Conservation (phyloP, 1,140 invertebrate genomes). For the Heliothis subflexa region DNA sequence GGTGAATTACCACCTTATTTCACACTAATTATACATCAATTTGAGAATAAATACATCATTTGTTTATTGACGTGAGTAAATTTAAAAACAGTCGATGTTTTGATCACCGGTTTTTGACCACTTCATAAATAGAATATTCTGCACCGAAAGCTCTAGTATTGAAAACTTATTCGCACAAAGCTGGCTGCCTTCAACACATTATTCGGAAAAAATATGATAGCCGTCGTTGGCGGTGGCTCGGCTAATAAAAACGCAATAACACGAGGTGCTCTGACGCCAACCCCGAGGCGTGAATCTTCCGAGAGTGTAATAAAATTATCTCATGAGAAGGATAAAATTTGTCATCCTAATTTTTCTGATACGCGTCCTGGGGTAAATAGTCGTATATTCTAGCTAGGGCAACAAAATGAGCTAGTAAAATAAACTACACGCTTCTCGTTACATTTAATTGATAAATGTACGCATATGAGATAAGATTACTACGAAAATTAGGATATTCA, state of each 20-base stretch:
- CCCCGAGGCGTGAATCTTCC: constrained; percentile 73
- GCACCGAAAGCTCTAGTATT: constrained; percentile 56
- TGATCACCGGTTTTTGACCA: background rate
- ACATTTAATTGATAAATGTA: background rate
- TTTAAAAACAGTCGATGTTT: background rate
- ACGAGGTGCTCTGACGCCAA: constrained; percentile 62
- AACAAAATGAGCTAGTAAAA: constrained; percentile 13
- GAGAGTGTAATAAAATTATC: constrained; percentile 79
- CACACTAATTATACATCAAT: constrained; percentile 12
- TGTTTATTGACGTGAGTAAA: background rate
- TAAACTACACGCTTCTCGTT: background rate
- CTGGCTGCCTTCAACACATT: constrained; percentile 70
- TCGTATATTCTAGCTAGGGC: constrained; percentile 32
- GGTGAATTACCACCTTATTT: constrained; percentile 5
- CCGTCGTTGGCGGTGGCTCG: constrained; percentile 64
- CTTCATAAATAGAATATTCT: constrained; percentile 29
- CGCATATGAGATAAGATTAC: background rate
- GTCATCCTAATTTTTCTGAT: constrained; percentile 70
- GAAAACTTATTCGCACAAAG: constrained; percentile 73
- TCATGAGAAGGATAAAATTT: constrained; percentile 77
- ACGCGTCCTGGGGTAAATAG: constrained; percentile 27
- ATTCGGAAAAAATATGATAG: constrained; percentile 79
- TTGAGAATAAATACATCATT: background rate
- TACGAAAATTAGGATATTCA: background rate
- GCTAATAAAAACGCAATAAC: constrained; percentile 83